These are phyloP conservation scores for Tyria jacobaeae DNA, from an alignment of 2,888 invertebrate species.

Conservation along the genomic window DNA sequence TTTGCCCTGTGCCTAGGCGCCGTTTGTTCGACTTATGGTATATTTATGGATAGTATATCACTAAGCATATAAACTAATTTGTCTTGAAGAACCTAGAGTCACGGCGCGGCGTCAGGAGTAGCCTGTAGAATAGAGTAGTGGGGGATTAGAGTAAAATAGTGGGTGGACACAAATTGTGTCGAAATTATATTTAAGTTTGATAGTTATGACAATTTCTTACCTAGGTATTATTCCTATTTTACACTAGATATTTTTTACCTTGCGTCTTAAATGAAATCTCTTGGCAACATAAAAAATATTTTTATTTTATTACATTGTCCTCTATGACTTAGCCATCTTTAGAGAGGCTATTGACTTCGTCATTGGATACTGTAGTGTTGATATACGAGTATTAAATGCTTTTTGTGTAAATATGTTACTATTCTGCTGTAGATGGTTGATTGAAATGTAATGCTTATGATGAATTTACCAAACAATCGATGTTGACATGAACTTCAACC, in stretches of 20 bases:
- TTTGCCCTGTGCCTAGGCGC: too few species aligned
- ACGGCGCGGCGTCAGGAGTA: too few species aligned
- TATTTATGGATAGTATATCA: too few species aligned
- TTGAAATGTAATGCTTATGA: constrained; percentile 7
- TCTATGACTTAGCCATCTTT: not conserved
- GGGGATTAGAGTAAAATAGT: too few species aligned
- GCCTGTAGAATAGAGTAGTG: too few species aligned
- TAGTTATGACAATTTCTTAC: not conserved
- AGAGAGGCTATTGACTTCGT: constrained; percentile 26
- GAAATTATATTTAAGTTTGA: not conserved
- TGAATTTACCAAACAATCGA: constrained; percentile 16
- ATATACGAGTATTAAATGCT: constrained; percentile 9
- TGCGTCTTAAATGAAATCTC: not conserved
- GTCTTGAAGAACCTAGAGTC: too few species aligned
- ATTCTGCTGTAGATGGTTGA: constrained; percentile 1
- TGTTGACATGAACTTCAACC: constrained; percentile 56
- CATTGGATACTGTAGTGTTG: constrained; percentile 17
- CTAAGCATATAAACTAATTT: too few species aligned
- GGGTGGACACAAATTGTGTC: not conserved
- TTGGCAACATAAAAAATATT: not conserved
- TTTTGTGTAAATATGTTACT: constrained; percentile 1
- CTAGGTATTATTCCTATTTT: not conserved
- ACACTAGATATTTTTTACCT: not conserved
- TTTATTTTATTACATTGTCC: not conserved
- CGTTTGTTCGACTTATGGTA: too few species aligned